Evolutionary conservation across 1,140 invertebrate genomes (phyloP).

Genomic region (Zaprionus nigranus): DNA sequence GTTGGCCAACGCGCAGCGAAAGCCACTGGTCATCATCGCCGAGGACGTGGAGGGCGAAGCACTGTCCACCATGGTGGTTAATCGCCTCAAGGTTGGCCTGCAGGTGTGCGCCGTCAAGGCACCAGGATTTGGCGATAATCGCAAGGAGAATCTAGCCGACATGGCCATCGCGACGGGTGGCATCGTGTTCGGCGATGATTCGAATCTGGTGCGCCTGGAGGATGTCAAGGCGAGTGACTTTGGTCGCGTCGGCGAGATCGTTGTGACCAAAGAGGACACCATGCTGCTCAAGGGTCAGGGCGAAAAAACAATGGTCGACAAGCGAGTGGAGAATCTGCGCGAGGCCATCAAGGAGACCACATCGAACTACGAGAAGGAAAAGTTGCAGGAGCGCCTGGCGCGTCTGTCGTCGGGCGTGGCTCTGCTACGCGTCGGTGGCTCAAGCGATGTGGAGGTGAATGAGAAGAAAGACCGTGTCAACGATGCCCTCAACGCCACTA

Average conservation of each 20-base stretch:
- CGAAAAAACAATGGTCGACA: slow-evolving; percentile 93
- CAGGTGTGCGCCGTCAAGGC: slow-evolving; percentile 99
- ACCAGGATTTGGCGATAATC: slow-evolving; percentile 99
- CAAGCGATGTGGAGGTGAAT: slow-evolving; percentile 99
- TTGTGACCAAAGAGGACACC: slow-evolving; percentile 99
- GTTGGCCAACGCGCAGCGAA: slow-evolving; percentile 96
- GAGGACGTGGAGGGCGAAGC: slow-evolving; percentile 99
- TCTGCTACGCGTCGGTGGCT: slow-evolving; percentile 97
- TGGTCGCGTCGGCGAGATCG: slow-evolving; percentile 96
- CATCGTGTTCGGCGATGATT: slow-evolving; percentile 99
- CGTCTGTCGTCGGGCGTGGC: slow-evolving; percentile 97
- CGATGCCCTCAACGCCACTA: slow-evolving; percentile 98
- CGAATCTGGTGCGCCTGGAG: slow-evolving; percentile 97
- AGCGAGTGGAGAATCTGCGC: slow-evolving; percentile 94
- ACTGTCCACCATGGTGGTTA: slow-evolving; percentile 97
- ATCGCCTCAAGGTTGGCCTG: slow-evolving; percentile 97
- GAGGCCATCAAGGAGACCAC: slow-evolving; percentile 97
- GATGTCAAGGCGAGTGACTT: slow-evolving; percentile 95
- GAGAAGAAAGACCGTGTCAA: slow-evolving; percentile 99
- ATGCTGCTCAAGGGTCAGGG: slow-evolving; percentile 95
- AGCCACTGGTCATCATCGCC: slow-evolving; percentile 97
- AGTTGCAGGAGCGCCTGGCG: slow-evolving; percentile 97
- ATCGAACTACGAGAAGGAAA: slow-evolving; percentile 99
- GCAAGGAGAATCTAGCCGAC: slow-evolving; percentile 97
- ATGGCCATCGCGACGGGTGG: slow-evolving; percentile 99